These are phyloP conservation scores for Maniola jurtina DNA, from an alignment of 1,140 invertebrate species.

Conservation along the genomic window DNA sequence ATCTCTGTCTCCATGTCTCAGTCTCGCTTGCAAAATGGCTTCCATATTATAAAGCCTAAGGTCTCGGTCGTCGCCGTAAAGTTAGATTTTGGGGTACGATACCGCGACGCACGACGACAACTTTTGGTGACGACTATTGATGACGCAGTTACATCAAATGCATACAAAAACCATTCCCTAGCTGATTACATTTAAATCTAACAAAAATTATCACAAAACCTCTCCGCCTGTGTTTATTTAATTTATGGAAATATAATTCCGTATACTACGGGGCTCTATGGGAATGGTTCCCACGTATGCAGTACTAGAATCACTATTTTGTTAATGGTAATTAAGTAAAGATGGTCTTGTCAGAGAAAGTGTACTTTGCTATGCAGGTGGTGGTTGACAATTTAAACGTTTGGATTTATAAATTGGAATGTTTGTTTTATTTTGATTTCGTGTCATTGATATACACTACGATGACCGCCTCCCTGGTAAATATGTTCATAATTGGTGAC, in stretches of 20 bases:
- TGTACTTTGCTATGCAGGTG: conserved; percentile 4
- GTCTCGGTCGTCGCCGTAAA: no score
- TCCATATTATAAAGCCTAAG: no score
- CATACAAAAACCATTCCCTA: not conserved
- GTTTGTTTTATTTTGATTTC: not conserved
- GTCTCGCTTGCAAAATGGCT: no score
- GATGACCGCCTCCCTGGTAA: no score
- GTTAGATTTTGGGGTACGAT: no score
- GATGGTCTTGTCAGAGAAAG: conserved; percentile 23
- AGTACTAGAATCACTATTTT: conserved; percentile 37
- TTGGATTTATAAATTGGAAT: not conserved
- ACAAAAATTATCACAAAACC: not conserved
- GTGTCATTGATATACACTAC: not conserved
- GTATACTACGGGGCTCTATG: conserved; percentile 26
- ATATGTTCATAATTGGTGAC: no score
- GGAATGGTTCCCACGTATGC: conserved; percentile 35
- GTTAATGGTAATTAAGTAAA: conserved; percentile 41
- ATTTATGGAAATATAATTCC: conserved; percentile 21
- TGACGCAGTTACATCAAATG: not conserved
- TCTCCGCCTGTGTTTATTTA: not conserved
- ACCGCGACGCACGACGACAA: no score
- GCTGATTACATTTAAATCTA: not conserved
- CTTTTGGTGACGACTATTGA: no score
- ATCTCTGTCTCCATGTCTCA: no score
- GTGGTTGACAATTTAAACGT: not conserved